Conservation (phyloP, 2,888 invertebrate species). For the Tenthredo notha region DNA sequence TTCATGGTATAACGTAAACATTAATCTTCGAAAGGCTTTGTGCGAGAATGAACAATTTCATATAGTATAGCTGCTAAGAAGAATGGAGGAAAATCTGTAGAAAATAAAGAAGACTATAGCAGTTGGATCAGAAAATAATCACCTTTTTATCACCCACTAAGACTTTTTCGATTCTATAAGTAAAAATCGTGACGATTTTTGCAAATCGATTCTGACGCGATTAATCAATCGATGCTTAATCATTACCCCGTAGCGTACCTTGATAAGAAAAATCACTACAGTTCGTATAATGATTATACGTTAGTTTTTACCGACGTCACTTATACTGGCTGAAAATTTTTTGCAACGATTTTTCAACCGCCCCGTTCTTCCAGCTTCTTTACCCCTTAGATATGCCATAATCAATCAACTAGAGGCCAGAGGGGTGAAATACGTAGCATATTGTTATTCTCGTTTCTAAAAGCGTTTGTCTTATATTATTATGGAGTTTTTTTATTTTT, state of each 20-base stretch:
- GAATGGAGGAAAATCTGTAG: not conserved
- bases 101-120: not conserved
- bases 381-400: constrained; percentile 7
- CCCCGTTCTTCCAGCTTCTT: not conserved
- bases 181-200: not conserved
- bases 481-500: not conserved
- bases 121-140: not conserved
- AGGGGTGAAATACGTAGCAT: not conserved
- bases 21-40: constrained; percentile 46
- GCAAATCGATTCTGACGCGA: not conserved
- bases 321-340: not conserved
- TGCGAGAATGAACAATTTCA: constrained; percentile 41
- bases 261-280: not conserved
- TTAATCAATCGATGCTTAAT: not conserved
- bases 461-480: not conserved
- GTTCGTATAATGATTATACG: not conserved
- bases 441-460: constrained; percentile 13
- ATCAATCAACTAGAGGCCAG: constrained; percentile 22
- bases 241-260: not conserved
- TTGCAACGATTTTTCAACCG: not conserved
- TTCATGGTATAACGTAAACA: constrained; percentile 10
- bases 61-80: not conserved
- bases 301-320: not conserved
- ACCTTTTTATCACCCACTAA: not conserved
- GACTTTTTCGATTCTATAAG: not conserved